Evolutionary conservation across 2,797 vertebrate genomes (phyloP).

Genomic region (Hydrocynus forskahlii): DNA sequence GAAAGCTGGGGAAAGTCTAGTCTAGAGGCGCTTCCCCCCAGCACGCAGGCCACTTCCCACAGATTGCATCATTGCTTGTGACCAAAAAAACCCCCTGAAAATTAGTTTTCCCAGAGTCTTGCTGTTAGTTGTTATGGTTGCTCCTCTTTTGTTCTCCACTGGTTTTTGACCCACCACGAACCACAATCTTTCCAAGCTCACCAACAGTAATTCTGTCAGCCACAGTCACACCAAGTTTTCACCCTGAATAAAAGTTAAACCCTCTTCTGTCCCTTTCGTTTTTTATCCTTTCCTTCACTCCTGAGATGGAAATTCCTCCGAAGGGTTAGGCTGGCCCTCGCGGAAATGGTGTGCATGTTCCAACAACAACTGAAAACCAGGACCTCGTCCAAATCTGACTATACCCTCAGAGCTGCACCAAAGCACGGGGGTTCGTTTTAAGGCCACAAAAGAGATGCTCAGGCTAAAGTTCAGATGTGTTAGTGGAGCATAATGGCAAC

Average conservation of each 20-base stretch:
- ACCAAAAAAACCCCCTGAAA: constrained; percentile 55
- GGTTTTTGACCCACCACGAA: constrained; percentile 7
- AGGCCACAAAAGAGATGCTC: background rate
- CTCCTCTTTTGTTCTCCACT: constrained; percentile 10
- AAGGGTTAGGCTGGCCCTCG: background rate
- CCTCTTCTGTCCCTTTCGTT: background rate
- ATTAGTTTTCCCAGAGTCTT: constrained; percentile 62
- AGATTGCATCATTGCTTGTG: constrained; percentile 70
- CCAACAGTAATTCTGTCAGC: background rate
- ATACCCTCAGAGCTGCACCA: constrained; percentile 63
- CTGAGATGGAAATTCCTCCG: background rate
- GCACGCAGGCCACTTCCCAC: constrained; percentile 76
- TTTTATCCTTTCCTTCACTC: background rate
- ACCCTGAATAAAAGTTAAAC: background rate
- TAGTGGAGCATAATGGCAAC: background rate
- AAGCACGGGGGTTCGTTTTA: constrained; percentile 32
- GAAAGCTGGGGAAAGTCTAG: background rate
- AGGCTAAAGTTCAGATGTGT: background rate
- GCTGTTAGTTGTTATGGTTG: background rate
- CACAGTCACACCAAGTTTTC: background rate
- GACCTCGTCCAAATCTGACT: constrained; percentile 72
- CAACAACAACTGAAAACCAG: constrained; percentile 58
- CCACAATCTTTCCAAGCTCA: constrained; percentile 37
- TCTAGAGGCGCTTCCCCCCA: constrained; percentile 7
- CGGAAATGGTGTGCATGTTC: constrained; percentile 27